Conservation (phyloP, 2,888 invertebrate species). For the Megaustenia siamemsis region DNA sequence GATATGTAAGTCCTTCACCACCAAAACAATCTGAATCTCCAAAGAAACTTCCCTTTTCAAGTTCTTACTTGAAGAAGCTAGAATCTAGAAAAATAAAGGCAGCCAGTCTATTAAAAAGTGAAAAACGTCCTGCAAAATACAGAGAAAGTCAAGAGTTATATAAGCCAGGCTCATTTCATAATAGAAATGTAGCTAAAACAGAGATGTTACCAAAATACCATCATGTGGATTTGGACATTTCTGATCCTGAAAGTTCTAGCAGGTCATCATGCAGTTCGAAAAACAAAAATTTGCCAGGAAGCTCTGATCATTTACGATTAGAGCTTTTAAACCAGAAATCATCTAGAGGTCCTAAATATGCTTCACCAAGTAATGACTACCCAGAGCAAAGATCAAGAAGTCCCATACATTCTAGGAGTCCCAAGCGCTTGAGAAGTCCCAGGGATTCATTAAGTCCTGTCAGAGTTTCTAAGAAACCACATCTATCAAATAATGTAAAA, state of each 20-base stretch:
- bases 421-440: background rate
- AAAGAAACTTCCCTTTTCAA: conserved; percentile 11
- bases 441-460: conserved; percentile 1
- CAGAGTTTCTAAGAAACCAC: background rate
- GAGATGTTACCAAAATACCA: too few relatives aligned
- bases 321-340: too few relatives aligned
- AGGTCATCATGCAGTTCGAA: background rate
- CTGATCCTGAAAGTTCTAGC: too few relatives aligned
- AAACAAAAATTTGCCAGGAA: background rate
- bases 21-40: background rate
- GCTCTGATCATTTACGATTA: too few relatives aligned
- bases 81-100: background rate
- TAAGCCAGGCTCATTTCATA: background rate
- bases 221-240: too few relatives aligned
- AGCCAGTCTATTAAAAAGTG: background rate
- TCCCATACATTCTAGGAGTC: background rate
- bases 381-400: background rate
- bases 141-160: background rate
- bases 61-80: background rate
- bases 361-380: background rate
- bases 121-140: background rate
- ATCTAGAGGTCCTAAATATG: too few relatives aligned
- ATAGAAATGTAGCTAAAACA: background rate
- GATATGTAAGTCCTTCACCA: background rate
- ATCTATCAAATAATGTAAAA: too few relatives aligned